Conservation (phyloP, 2,113 vertebrate genomes). For the Telmatochromis sp. region DNA sequence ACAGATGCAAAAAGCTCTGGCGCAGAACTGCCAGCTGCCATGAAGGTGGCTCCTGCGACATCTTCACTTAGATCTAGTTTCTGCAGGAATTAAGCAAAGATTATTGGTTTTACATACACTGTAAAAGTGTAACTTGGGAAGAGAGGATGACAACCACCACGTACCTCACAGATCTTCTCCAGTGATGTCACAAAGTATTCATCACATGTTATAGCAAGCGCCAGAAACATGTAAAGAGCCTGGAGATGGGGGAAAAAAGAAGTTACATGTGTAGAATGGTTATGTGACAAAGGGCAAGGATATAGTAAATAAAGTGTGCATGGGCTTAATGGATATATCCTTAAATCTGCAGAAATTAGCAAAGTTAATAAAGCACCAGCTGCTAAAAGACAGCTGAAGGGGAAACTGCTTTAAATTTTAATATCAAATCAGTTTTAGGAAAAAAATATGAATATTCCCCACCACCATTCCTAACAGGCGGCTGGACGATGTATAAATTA, state of each 20-base stretch:
- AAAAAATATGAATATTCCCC: not conserved
- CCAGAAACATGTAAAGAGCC: conserved; percentile 98
- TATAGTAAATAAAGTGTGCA: not conserved
- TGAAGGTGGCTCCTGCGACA: conserved; percentile 97
- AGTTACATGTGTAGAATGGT: not conserved
- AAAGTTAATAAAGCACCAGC: not conserved
- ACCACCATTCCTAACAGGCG: not conserved
- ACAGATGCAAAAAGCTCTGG: conserved; percentile 95
- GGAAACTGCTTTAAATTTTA: not conserved
- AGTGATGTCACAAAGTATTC: conserved; percentile 95
- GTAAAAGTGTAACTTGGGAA: not conserved
- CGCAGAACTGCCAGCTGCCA: conserved; percentile 97
- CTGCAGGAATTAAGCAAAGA: conserved; percentile 54
- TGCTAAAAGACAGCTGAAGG: not conserved
- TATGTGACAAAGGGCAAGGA: not conserved
- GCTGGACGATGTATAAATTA: conserved; percentile 46
- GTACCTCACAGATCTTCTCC: conserved; percentile 97
- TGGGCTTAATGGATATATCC: not conserved
- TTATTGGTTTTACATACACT: not conserved
- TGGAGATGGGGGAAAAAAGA: conserved; percentile 20
- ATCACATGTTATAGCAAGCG: conserved; percentile 92
- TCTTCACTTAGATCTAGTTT: conserved; percentile 94
- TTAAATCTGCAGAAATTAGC: not conserved
- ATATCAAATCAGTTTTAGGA: not conserved
- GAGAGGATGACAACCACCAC: not conserved